Evolutionary conservation across 1,140 invertebrate species (phyloP).

Genomic region (Helicoverpa armigera): DNA sequence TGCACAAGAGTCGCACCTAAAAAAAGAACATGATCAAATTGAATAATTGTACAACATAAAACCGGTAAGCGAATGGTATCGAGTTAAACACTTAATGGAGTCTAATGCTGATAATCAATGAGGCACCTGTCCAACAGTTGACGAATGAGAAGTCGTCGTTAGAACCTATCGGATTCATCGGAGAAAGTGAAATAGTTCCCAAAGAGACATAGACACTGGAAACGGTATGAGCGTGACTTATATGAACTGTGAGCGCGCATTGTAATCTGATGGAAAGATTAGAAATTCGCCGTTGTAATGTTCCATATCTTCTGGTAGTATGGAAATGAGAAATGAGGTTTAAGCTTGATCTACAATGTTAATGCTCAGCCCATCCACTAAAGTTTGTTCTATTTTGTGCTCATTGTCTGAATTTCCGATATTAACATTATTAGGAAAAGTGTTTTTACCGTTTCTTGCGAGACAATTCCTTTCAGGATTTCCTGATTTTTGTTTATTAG

Average conservation of each 20-base stretch:
- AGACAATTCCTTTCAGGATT: not conserved
- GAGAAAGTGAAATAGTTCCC: conserved; percentile 78
- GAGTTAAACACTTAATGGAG: conserved; percentile 81
- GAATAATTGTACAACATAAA: conserved; percentile 73
- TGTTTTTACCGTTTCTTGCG: no score
- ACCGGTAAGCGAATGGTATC: conserved; percentile 75
- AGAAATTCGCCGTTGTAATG: not conserved
- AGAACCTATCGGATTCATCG: conserved; percentile 75
- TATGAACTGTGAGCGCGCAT: conserved; percentile 4
- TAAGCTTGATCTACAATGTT: no score
- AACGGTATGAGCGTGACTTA: conserved; percentile 49
- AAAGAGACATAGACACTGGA: conserved; percentile 62
- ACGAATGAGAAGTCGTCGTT: conserved; percentile 76
- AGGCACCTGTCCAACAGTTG: conserved; percentile 76
- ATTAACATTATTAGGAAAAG: no score
- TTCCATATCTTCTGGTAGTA: not conserved
- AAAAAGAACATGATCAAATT: conserved; percentile 53
- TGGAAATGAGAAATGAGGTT: no score
- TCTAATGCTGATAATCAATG: conserved; percentile 79
- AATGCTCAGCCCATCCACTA: no score
- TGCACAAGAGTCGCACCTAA: conserved; percentile 50
- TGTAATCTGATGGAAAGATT: conserved; percentile 32
- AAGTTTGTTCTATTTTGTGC: no score
- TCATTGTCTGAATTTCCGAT: no score
- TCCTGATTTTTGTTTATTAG: not conserved